These are phyloP conservation scores for Sorex maritimensis DNA, from an alignment of 2,797 vertebrate genomes.

Conservation along the genomic window DNA sequence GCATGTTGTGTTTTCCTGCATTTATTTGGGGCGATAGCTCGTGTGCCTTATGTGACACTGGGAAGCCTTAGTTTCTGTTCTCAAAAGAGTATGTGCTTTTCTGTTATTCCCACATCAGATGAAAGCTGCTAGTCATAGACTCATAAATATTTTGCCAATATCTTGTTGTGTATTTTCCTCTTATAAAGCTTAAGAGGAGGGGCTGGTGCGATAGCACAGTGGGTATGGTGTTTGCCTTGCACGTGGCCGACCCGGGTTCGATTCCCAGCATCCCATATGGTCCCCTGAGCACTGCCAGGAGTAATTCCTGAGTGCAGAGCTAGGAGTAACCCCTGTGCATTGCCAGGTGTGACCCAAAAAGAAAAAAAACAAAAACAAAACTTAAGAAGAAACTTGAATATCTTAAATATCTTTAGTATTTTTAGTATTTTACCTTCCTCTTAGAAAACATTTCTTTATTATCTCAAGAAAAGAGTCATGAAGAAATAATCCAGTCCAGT, in stretches of 20 bases:
- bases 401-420: too few species aligned
- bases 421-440: too few species aligned
- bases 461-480: conserved; percentile 36
- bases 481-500: conserved; percentile 27
- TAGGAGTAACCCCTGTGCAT: too few species aligned
- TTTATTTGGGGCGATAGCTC: neutral
- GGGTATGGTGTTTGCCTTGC: too few species aligned
- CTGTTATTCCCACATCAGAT: neutral
- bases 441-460: neutral
- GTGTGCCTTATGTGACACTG: neutral
- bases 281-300: too few species aligned
- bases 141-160: conserved; percentile 1
- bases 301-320: too few species aligned
- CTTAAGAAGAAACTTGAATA: too few species aligned
- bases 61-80: conserved; percentile 10
- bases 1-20: neutral
- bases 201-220: too few species aligned
- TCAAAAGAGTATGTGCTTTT: conserved; percentile 1
- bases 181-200: neutral
- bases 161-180: conserved; percentile 7
- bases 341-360: too few species aligned
- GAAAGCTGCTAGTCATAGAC: neutral
- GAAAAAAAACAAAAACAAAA: too few species aligned
- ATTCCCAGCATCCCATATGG: too few species aligned
- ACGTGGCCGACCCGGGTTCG: too few species aligned